Conservation (phyloP, 2,888 invertebrate species). For the Abscondita cerata region DNA sequence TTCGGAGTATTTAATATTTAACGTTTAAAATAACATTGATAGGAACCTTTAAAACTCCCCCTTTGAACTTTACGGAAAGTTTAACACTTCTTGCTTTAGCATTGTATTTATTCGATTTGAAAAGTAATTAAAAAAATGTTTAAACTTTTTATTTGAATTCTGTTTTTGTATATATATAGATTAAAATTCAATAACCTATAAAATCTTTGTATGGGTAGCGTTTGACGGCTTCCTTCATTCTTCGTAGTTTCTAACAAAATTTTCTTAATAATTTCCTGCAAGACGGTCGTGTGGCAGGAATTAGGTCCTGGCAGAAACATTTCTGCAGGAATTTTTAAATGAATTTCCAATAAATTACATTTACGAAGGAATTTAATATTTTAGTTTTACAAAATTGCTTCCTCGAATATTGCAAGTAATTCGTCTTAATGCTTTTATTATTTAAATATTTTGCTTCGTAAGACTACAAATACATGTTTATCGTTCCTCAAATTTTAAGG, state of each 20-base stretch:
- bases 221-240: constrained; percentile 16
- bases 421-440: constrained; percentile 6
- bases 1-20: constrained; percentile 15
- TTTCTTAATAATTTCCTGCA: constrained; percentile 34
- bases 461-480: neutral
- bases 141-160: neutral
- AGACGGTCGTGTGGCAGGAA: constrained; percentile 26
- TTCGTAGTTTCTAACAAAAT: constrained; percentile 27
- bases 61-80: constrained; percentile 11
- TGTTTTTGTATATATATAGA: constrained; percentile 2
- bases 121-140: constrained; percentile 14
- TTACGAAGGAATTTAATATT: constrained; percentile 31
- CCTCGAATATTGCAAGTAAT: constrained; percentile 9
- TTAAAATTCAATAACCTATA: constrained; percentile 19
- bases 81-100: neutral
- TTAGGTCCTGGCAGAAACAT: constrained; percentile 29
- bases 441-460: neutral
- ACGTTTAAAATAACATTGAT: constrained; percentile 20
- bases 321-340: constrained; percentile 33
- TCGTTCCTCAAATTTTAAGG: too few relatives aligned
- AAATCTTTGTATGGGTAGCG: constrained; percentile 13
- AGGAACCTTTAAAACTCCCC: constrained; percentile 8
- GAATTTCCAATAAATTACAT: constrained; percentile 35
- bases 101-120: constrained; percentile 10
- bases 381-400: constrained; percentile 26